A percentile compares a stretch with the other conserved stretches of the same genome.
Evolutionary conservation across 64 coral and sea anemone genomes (phyloP).

Genomic region (Porites australiensis): DNA sequence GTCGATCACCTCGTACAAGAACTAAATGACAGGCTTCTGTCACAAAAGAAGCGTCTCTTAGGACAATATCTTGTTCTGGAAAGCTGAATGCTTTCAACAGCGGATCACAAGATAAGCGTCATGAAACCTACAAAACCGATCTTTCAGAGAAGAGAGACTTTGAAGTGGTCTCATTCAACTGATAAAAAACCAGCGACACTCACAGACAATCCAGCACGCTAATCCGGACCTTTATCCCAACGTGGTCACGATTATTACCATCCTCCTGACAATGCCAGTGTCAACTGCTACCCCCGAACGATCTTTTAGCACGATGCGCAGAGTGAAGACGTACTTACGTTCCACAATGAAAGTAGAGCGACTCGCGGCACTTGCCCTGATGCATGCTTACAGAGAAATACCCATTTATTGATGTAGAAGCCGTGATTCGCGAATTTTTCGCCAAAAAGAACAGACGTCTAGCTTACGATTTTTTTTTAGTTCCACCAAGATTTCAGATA

Average conservation of each 20-base stretch:
- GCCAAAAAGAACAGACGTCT: not conserved
- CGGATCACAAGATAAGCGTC: no score
- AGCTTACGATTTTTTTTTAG: no score
- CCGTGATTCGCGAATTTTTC: conserved; percentile 41
- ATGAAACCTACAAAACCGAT: conserved; percentile 81
- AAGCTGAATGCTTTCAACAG: no score
- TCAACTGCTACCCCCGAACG: conserved; percentile 45
- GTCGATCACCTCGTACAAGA: conserved; percentile 84
- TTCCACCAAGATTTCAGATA: no score
- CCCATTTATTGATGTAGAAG: conserved; percentile 34
- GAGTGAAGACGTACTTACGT: conserved; percentile 53
- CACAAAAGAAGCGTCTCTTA: conserved; percentile 88
- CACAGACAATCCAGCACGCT: conserved; percentile 7
- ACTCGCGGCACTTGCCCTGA: conserved; percentile 49
- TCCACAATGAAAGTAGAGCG: conserved; percentile 34
- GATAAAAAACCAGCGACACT: conserved; percentile 33
- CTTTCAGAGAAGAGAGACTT: conserved; percentile 28
- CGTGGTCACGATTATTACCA: no score
- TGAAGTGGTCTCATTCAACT: conserved; percentile 48
- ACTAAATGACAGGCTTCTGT: conserved; percentile 85
- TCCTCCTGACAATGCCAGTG: no score
- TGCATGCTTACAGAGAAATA: conserved; percentile 16
- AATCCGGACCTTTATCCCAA: no score
- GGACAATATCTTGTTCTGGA: conserved; percentile 82
- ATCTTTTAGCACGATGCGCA: conserved; percentile 55